These are phyloP conservation scores for Apogon talboti DNA, from an alignment of 2,797 vertebrate genomes.

Conservation along the genomic window DNA sequence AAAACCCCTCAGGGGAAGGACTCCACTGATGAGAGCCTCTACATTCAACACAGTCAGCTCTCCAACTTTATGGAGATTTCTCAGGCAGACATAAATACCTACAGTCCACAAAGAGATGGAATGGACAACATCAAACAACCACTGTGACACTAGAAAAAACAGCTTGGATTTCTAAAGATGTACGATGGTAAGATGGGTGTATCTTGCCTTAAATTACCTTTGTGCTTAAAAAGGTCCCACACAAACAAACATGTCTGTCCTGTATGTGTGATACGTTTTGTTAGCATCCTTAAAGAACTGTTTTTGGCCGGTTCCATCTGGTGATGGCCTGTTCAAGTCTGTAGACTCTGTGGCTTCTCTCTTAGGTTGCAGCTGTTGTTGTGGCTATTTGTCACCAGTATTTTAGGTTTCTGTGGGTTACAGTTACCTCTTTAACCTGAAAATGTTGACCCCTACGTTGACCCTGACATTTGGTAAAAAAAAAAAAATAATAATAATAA, in stretches of 20 bases:
- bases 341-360: background rate
- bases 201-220: slow-evolving; percentile 51
- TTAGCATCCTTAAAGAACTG: background rate
- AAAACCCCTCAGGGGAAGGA: slow-evolving; percentile 38
- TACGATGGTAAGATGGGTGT: background rate
- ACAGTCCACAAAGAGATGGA: slow-evolving; percentile 29
- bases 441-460: background rate
- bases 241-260: slow-evolving; percentile 35
- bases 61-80: slow-evolving; percentile 40
- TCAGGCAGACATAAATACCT: slow-evolving; percentile 31
- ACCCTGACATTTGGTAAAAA: slow-evolving; percentile 1
- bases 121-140: background rate
- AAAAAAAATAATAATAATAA: too few species aligned
- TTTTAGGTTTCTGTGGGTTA: slow-evolving; percentile 29
- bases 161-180: background rate
- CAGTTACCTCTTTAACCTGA: slow-evolving; percentile 8
- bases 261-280: slow-evolving; percentile 13
- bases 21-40: slow-evolving; percentile 44
- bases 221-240: slow-evolving; percentile 41
- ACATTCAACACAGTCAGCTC: slow-evolving; percentile 39
- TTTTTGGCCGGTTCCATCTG: slow-evolving; percentile 5
- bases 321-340: background rate
- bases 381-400: slow-evolving; percentile 35
- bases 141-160: background rate
- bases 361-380: slow-evolving; percentile 44